Conservation (phyloP, 2,888 invertebrate genomes). For the Esperia sulphurella region DNA sequence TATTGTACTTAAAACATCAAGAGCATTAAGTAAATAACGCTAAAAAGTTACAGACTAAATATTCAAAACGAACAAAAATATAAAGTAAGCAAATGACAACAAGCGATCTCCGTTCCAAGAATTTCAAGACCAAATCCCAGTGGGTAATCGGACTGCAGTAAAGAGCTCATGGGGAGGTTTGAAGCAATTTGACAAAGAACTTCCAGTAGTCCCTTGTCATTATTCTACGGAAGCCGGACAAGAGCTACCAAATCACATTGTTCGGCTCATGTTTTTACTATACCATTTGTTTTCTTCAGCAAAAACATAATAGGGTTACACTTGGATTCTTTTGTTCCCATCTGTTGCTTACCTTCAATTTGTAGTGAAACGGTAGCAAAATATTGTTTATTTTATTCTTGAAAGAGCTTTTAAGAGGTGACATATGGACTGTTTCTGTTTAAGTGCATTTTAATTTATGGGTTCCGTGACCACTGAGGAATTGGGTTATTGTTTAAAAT, state of each 20-base stretch:
- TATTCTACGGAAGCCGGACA: slow-evolving; percentile 61
- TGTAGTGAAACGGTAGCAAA: slow-evolving; percentile 64
- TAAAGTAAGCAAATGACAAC: slow-evolving; percentile 16
- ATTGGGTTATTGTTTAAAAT: slow-evolving; percentile 64
- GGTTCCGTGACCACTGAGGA: slow-evolving; percentile 51
- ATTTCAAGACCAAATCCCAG: slow-evolving; percentile 36
- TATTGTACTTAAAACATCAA: too few species aligned
- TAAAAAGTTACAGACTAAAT: background rate
- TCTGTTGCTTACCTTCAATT: slow-evolving; percentile 59
- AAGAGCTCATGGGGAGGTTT: slow-evolving; percentile 54
- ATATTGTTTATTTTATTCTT: slow-evolving; percentile 73
- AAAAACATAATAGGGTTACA: slow-evolving; percentile 65
- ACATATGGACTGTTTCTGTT: slow-evolving; percentile 62
- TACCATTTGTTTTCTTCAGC: slow-evolving; percentile 60
- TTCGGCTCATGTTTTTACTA: slow-evolving; percentile 51
- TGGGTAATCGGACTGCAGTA: slow-evolving; percentile 49
- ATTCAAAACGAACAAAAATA: slow-evolving; percentile 6
- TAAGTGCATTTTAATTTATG: slow-evolving; percentile 63
- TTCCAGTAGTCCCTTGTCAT: slow-evolving; percentile 53
- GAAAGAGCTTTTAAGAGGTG: slow-evolving; percentile 64
- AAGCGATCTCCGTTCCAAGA: slow-evolving; percentile 31
- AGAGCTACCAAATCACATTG: slow-evolving; percentile 46
- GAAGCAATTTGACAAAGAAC: slow-evolving; percentile 46
- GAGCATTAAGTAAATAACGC: too few species aligned
- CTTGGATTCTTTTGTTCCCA: slow-evolving; percentile 55